These are phyloP conservation scores for Hermetia illucens DNA, from an alignment of 1,140 invertebrate genomes.

Conservation along the genomic window DNA sequence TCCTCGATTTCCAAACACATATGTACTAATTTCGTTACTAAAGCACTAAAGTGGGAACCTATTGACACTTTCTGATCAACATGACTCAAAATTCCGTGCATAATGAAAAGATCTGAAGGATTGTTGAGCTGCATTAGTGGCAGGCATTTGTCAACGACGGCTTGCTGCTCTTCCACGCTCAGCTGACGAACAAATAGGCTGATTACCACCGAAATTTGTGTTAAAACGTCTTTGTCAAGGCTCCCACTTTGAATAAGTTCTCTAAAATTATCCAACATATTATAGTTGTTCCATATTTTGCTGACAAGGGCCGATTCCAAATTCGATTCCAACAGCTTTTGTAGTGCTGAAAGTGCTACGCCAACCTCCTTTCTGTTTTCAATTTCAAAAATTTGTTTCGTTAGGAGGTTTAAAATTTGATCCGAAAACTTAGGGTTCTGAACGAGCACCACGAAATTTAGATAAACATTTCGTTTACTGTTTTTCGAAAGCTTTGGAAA, in stretches of 20 bases:
- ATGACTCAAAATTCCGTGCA: conserved; percentile 20
- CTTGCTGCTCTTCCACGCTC: conserved; percentile 19
- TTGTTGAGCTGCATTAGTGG: conserved; percentile 15
- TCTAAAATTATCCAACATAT: no score
- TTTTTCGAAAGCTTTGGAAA: background rate
- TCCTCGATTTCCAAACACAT: conserved; percentile 16
- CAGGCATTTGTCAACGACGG: conserved; percentile 21
- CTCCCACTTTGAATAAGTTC: no score
- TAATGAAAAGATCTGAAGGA: conserved; percentile 19
- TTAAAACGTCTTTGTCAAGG: no score
- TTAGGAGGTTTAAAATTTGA: background rate
- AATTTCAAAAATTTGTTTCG: background rate
- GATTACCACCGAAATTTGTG: conserved; percentile 15
- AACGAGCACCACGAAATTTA: background rate
- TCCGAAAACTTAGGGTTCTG: background rate
- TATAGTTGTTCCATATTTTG: no score
- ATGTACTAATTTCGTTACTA: conserved; percentile 20
- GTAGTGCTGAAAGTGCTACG: no score
- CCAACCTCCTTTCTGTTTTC: no score
- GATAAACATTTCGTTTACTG: background rate
- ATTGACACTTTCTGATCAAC: conserved; percentile 20
- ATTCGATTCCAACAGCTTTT: no score
- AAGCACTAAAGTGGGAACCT: conserved; percentile 23
- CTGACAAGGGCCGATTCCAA: no score
- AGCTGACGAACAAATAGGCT: conserved; percentile 18